Base-by-base conservation (phyloP, 2,113 vertebrate species). In the Atlantisia rogersi region DNA sequence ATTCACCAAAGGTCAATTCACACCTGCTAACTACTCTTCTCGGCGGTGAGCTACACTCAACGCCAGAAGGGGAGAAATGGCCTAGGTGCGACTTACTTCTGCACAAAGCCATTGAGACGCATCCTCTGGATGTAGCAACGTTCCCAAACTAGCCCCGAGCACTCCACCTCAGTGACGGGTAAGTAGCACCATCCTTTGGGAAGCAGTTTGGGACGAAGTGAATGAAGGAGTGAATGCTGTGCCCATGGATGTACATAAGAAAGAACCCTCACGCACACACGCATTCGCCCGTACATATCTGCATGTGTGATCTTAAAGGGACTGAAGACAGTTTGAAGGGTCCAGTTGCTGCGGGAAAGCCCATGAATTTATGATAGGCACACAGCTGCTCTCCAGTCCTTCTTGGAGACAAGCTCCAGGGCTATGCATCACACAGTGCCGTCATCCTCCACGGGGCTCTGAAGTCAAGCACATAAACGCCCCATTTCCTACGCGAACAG, bases 21-120 rank as follows among this genome's bases (percentile, higher is more conserved):
- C 94, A 94, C 95, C 88, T 87, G 59, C 81, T 96, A 92, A 96
- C 31, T 63, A 3, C 84, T 77, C 37, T 87, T 65, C 62, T 71
- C 31, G 26, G 16, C 71, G 48, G 60, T 25, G 68, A 88, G 73
- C 64, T 48, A 12, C 48, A 63, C 39, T 59, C 37, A 37, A 52
- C 2, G n/a, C 39, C 60, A 71, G 53, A 26, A 80, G 12, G 25
- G 44, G 2, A 40, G 50, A 82, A 83, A 32, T 8, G 65, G 62
- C 53, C 35, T 17, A 62, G 94, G 96, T 76, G 96, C 67, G 94
- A 87, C 88, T 48, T 84, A 44, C 13, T 84, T 93, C 50, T 18
- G 42, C 59, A 86, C 70, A 86, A 90, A 91, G 73, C 64, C 76
- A 29, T 84, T 68, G 93, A 88, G 80, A 95, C 19, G 29, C 82